Evolutionary conservation across 2,797 vertebrate species (phyloP).

Genomic region (Limosa lapponica): DNA sequence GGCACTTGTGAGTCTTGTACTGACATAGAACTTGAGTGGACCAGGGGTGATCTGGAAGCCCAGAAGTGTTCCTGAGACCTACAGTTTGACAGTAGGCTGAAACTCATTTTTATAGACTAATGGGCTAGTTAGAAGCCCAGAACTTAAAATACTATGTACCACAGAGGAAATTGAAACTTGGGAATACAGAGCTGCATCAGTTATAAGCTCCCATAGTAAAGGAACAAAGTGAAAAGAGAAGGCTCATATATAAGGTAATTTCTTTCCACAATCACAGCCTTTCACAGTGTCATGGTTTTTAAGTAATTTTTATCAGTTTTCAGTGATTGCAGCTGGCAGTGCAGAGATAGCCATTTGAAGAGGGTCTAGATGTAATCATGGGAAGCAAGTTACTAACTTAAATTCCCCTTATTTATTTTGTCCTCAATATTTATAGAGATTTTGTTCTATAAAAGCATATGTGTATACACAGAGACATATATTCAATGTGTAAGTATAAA

Average conservation of each 20-base stretch:
- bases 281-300: neutral
- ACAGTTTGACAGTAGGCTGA: neutral
- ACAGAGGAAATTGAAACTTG: neutral
- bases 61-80: neutral
- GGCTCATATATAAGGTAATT: neutral
- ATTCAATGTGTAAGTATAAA: neutral
- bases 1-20: neutral
- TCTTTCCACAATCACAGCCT: neutral
- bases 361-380: neutral
- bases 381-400: neutral
- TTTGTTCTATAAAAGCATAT: neutral
- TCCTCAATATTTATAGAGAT: neutral
- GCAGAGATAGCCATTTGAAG: neutral
- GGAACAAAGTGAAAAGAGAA: neutral
- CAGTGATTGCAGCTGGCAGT: neutral
- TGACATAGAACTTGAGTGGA: neutral
- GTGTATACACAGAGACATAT: neutral
- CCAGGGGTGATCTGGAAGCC: neutral
- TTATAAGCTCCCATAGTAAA: neutral
- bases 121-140: neutral
- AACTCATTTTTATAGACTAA: neutral
- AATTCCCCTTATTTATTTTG: neutral
- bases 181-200: neutral
- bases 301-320: neutral
- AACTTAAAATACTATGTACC: neutral